Conservation (phyloP, 2,797 vertebrate genomes). For the Sebastes miniatus region DNA sequence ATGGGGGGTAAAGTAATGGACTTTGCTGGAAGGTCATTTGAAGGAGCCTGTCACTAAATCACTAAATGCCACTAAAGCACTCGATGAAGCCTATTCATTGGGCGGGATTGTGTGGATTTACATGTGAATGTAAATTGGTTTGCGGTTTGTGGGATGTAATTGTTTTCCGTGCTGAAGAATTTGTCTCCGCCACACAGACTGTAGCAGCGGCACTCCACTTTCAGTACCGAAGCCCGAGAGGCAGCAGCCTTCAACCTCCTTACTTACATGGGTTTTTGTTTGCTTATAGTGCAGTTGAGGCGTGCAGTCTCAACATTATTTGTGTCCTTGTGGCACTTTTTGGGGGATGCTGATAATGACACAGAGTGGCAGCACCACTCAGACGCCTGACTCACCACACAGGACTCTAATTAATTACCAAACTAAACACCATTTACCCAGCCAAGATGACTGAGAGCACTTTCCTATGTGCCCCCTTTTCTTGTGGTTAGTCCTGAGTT, state of each 20-base stretch:
- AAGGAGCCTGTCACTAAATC: slow-evolving; percentile 66
- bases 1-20: slow-evolving; percentile 55
- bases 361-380: slow-evolving; percentile 14
- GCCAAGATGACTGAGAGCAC: slow-evolving; percentile 25
- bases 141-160: slow-evolving; percentile 32
- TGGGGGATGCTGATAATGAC: slow-evolving; percentile 14
- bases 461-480: not conserved
- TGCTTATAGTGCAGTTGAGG: not conserved
- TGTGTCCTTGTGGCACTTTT: not conserved
- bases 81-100: slow-evolving; percentile 43
- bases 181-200: slow-evolving; percentile 6
- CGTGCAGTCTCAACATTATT: not conserved
- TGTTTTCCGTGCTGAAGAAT: slow-evolving; percentile 35
- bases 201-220: not conserved
- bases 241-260: not conserved
- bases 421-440: not conserved
- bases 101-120: slow-evolving; percentile 39
- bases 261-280: not conserved
- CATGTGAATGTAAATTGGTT: slow-evolving; percentile 52
- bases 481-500: not conserved
- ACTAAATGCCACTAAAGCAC: slow-evolving; percentile 52
- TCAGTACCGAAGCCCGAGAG: not conserved
- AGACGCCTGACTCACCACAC: slow-evolving; percentile 28
- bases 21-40: slow-evolving; percentile 67
- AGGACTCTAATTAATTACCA: slow-evolving; percentile 23